Conservation (phyloP, 2,888 invertebrate genomes). For the Liodrosophila aerea region DNA sequence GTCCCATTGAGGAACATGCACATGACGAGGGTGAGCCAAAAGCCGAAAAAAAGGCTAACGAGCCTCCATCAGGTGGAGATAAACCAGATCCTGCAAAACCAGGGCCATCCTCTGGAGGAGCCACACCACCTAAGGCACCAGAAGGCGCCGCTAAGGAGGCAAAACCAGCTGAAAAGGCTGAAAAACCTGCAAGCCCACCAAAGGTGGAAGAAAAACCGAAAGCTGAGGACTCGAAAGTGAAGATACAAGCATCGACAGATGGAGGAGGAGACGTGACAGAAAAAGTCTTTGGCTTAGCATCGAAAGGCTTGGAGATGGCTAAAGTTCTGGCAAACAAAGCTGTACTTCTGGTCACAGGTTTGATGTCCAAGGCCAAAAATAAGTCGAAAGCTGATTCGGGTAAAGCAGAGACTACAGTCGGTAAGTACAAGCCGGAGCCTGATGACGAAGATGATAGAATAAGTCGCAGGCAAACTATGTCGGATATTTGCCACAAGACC, state of each 20-base stretch:
- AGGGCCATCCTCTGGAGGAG: slow-evolving; percentile 26
- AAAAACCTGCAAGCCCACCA: background rate
- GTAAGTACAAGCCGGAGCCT: too few species aligned
- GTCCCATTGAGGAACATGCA: slow-evolving; percentile 31
- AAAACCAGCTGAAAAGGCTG: background rate
- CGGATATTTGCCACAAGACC: slow-evolving; percentile 56
- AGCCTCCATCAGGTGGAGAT: slow-evolving; percentile 9
- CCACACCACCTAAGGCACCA: slow-evolving; percentile 1
- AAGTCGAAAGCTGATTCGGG: background rate
- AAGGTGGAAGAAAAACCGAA: slow-evolving; percentile 3
- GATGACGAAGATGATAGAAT: slow-evolving; percentile 5
- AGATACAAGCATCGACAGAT: slow-evolving; percentile 12
- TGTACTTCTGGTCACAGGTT: background rate
- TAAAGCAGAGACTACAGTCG: too few species aligned
- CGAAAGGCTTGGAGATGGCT: slow-evolving; percentile 22
- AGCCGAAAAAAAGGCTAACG: background rate
- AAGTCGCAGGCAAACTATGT: background rate
- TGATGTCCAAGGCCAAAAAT: background rate
- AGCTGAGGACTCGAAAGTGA: background rate
- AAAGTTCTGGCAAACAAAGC: slow-evolving; percentile 25
- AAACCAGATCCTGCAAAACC: slow-evolving; percentile 14
- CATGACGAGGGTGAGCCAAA: slow-evolving; percentile 3
- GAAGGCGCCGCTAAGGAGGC: background rate
- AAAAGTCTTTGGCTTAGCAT: slow-evolving; percentile 9
- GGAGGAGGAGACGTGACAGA: slow-evolving; percentile 18